Evolutionary conservation across 2,797 vertebrate genomes (phyloP), one percentile per base, ranked within the genome.

Genomic region (Rhynchotus rufescens): DNA sequence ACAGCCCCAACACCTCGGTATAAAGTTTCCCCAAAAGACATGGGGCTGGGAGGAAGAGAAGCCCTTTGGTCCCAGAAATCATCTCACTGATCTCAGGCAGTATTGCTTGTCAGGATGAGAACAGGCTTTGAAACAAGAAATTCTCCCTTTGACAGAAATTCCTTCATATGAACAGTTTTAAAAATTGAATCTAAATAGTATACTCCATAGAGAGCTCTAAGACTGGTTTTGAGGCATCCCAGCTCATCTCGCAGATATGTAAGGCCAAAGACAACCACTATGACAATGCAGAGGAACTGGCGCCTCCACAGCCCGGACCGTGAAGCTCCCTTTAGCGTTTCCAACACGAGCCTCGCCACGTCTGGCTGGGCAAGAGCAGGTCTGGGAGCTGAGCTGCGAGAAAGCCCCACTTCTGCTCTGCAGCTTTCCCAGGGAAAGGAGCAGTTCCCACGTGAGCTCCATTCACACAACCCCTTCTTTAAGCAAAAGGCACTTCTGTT

Each of bases 181-280:
- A 65, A 40, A 49, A 62, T 23, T 38, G 80, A 92, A 87, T 56
- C 84, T 64, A 47, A 89, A 47, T 75, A 60, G 32, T 26, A 25
- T 26, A 4, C 61, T 79, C 75, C 44, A 28, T 78, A 84, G 80
- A 80, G 76, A 83, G 74, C 47, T 38, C 42, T 30, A 74, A 47
- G 47, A 23, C 52, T 71, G 57, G 23, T 60, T 89, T 93, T 88
- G 84, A 10, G n/a, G 22, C 78, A n/a, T 60, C 81, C 19, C 36
- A 89, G 32, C 67, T 73, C 71, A 86, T 69, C 65, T 52, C 2
- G 3, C 28, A 36, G 40, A 49, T 34, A 86, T 86, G 32, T 40
- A 76, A 93, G 90, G 65, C 57, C 84, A 92, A 77, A 84, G 36
- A 67, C 88, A 52, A 80, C 44, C 61, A 74, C 64, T 91, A 38